Conservation (phyloP, 2,797 vertebrate genomes). For the Coregonus ussuriensis region DNA sequence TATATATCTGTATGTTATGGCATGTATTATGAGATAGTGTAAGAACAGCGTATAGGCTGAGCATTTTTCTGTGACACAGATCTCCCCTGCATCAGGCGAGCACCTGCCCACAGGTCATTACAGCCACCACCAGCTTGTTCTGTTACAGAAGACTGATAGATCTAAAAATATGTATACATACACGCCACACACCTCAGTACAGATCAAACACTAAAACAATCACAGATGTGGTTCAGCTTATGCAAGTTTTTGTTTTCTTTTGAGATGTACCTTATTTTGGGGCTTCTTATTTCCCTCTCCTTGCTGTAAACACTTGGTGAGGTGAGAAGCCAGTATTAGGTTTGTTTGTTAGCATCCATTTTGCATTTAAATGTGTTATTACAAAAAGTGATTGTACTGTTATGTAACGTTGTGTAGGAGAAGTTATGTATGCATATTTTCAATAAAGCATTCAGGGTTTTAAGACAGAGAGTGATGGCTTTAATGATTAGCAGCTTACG, state of each 20-base stretch:
- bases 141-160: slow-evolving; percentile 31
- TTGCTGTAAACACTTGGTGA: slow-evolving; percentile 52
- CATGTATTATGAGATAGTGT: slow-evolving; percentile 63
- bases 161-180: slow-evolving; percentile 6
- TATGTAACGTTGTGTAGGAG: slow-evolving; percentile 82
- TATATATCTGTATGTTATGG: slow-evolving; percentile 63
- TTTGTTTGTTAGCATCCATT: slow-evolving; percentile 57
- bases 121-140: slow-evolving; percentile 50
- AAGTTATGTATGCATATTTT: slow-evolving; percentile 86
- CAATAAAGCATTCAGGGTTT: slow-evolving; percentile 87
- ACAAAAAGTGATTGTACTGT: slow-evolving; percentile 83
- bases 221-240: slow-evolving; percentile 60
- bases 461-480: slow-evolving; percentile 44
- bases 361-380: slow-evolving; percentile 79
- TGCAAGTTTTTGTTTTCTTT: slow-evolving; percentile 49
- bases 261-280: slow-evolving; percentile 39
- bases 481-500: not conserved
- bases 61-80: slow-evolving; percentile 14
- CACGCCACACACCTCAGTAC: slow-evolving; percentile 28
- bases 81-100: slow-evolving; percentile 52
- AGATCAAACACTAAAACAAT: slow-evolving; percentile 41
- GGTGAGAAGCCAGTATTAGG: slow-evolving; percentile 38
- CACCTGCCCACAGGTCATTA: slow-evolving; percentile 48
- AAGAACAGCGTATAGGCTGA: slow-evolving; percentile 39
- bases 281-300: slow-evolving; percentile 48